phyloP scores from a whole-genome alignment of 2,113 vertebrate species.

The Psophia crepitans region DNA sequence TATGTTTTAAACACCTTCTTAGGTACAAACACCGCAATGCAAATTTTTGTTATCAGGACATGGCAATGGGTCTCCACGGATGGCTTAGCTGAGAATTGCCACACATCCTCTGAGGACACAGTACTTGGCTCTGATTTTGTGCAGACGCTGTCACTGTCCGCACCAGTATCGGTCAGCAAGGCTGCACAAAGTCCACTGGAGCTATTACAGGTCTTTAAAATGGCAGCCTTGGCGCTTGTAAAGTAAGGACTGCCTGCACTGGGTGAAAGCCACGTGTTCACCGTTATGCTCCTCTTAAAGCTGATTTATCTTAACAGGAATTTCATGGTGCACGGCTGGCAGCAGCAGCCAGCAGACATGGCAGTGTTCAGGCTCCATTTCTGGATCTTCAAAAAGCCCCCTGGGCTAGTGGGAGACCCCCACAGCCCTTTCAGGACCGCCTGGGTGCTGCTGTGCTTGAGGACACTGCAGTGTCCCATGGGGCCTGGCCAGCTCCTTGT shows the following conservation, averaged over 20 bases:
- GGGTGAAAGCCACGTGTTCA: accelerated
- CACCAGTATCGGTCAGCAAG: background rate
- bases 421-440: background rate
- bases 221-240: background rate
- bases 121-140: background rate
- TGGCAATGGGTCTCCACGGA: background rate
- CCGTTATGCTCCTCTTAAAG: background rate
- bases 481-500: background rate
- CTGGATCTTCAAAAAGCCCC: background rate
- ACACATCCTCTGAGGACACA: background rate
- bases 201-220: background rate
- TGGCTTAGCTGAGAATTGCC: background rate
- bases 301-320: background rate
- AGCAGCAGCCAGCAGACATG: background rate
- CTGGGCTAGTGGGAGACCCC: background rate
- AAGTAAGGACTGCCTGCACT: background rate
- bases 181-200: background rate
- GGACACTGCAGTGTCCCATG: background rate
- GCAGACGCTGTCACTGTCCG: accelerated
- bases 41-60: background rate
- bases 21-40: background rate
- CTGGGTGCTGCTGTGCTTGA: background rate
- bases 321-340: accelerated
- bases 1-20: background rate
- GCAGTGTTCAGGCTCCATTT: background rate